Evolutionary conservation across 2,797 vertebrate species (phyloP).

Genomic region (Xiphorhynchus erythropygius): DNA sequence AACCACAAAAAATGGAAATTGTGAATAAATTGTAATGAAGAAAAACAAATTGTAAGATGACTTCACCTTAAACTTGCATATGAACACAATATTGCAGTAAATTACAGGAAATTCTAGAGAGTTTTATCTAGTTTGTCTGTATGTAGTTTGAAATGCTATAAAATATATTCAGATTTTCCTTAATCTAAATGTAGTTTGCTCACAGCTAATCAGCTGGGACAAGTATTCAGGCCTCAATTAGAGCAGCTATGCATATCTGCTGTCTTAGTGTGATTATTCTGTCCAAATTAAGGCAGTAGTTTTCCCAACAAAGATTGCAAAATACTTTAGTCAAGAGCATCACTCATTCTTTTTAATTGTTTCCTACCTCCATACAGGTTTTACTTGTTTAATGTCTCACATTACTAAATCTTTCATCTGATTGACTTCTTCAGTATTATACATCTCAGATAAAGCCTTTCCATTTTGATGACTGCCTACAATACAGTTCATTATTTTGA

Average conservation of each 20-base stretch:
- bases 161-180: not conserved
- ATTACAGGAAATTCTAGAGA: not conserved
- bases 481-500: not conserved
- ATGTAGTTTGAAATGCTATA: conserved; percentile 10
- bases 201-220: not conserved
- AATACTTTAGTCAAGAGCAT: not conserved
- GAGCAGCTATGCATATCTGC: not conserved
- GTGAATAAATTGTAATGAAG: not conserved
- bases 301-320: not conserved
- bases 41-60: not conserved
- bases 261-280: not conserved
- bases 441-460: not conserved
- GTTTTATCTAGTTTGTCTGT: not conserved
- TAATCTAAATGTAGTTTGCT: not conserved
- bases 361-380: not conserved
- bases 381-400: not conserved
- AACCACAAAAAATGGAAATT: not conserved
- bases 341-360: not conserved
- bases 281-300: not conserved
- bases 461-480: not conserved
- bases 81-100: not conserved
- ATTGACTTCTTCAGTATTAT: not conserved
- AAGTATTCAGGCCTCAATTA: not conserved
- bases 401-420: not conserved
- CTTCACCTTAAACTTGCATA: not conserved